Percentiles rank a stretch among this genome's conserved stretches.
phyloP scores from a whole-genome alignment of 2,888 invertebrate species.

The Cantharis flavilabris region DNA sequence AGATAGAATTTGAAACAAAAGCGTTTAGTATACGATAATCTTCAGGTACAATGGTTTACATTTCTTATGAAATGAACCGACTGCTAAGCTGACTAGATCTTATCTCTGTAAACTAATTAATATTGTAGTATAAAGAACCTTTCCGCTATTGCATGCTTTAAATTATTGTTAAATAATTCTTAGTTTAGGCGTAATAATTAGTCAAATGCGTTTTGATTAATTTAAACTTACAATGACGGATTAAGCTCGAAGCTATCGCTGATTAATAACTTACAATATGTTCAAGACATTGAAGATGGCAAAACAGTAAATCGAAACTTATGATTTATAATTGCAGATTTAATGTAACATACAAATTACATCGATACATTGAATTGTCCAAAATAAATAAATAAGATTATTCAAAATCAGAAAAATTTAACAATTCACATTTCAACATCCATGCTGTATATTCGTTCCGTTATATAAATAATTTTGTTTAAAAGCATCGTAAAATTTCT shows the following conservation, averaged over 20 bases:
- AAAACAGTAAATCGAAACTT: background rate
- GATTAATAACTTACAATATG: background rate
- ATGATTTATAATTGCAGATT: no score
- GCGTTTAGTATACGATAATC: slow-evolving; percentile 1
- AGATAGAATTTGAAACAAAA: slow-evolving; percentile 10
- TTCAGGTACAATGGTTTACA: slow-evolving; percentile 1
- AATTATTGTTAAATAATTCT: background rate
- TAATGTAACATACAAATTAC: no score
- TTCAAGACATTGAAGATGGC: background rate
- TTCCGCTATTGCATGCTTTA: background rate
- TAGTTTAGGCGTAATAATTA: background rate
- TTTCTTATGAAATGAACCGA: background rate
- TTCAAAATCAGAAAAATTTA: no score
- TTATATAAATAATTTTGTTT: no score
- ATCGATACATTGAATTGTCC: no score
- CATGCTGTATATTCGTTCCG: no score
- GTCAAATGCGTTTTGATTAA: background rate
- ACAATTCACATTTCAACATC: no score
- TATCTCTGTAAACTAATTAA: background rate
- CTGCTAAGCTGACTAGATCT: background rate
- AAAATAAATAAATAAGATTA: no score
- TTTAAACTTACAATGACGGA: background rate
- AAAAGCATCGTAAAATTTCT: no score
- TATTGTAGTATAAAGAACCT: background rate
- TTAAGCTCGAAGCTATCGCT: background rate